Evolutionary conservation across 2,888 invertebrate species (phyloP), one percentile per base, ranked within the genome.

Genomic region (Cephus sareptanus): DNA sequence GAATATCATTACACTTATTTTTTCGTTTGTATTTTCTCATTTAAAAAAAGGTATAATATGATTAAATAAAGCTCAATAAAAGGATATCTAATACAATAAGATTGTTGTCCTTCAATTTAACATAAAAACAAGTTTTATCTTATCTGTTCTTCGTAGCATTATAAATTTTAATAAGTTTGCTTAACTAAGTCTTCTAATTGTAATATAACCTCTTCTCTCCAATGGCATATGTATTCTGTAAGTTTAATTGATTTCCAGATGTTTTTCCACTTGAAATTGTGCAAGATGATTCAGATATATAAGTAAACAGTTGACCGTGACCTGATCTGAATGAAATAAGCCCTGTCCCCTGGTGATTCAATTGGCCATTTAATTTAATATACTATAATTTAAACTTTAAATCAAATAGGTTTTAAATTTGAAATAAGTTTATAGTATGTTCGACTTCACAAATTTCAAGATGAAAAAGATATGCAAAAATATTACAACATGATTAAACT

Each of bases 231-330:
- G 0, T 56, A 23, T 23, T 56, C 40, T 9, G 23, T 56, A 56
- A 9, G 40, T 81, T 79, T 79, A 78, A 71, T 74, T 77, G 76
- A 80, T 76, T 81, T 77, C 75, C 35, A 35, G 77, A 78, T 78
- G 75, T 76, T 74, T 82, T 81, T 81, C 79, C 77, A 81, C 81
- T 77, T 81, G 79, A 6, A 69, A 37, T 83, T 83, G 80, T 74
- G 76, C 74, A 81, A 82, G 79, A 71, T 35, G 69, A 69, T 77
- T 80, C 76, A 79, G 76, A 80, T 82, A 77, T 73, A 77, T 69
- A 73, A 73, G 37, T 77, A 83, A 79, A 77, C 75, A 76, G 74
- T 77, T 79, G 76, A 82, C 83, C 83, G 73, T 81, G 82, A 83
- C 81, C 80, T 34, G 77, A 77, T 80, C 77, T 80, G 40, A 78